Evolutionary conservation across 1,140 invertebrate genomes (phyloP), one percentile per base, ranked within the genome.

Genomic region (Sitophilus oryzae): DNA sequence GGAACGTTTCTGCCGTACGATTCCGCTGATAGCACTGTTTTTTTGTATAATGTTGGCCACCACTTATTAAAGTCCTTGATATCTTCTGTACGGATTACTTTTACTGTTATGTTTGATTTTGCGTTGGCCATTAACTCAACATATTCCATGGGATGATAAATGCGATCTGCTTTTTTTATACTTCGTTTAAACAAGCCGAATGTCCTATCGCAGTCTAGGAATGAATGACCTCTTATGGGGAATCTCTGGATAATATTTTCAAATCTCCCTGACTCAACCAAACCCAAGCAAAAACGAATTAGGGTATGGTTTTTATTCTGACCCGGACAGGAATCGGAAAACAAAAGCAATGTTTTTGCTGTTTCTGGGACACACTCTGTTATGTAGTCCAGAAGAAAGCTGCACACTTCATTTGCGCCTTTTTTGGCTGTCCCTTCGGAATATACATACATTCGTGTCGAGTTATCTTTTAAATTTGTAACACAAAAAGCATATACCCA

Each of bases 21-120:
- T 6, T 40, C 37, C 9, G 37, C 16, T 40, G 37, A 40, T 40
- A 40, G 9, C 37, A 40, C 37, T 15, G 15, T n/a, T 40, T 40
- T 40, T 40, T 40, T 40, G 37, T 40, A 40, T 14, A 40, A 14
- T 15, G 14, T 40, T 40, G 15, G 37, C 37, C 37, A 40, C 15
- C 37, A 40, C 37, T 16, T 14, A 40, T 40, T 40, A 40, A 40
- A 40, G 37, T 40, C 37, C 37, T 40, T 40, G 37, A 40, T 40
- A 40, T 16, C 37, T 40, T 6, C 37, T 15, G 37, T 40, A 40
- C 15, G 37, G 16, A 40, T 40, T n/a, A 16, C 37, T 40, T 16
- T 40, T 40, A 5, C 15, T 40, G 5, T 40, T 40, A 40, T 40
- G 37, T 40, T 40, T 40, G 15, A 6, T 40, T 40, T 40, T 40